These are phyloP conservation scores for Campylomormyrus tamandua DNA, from an alignment of 2,113 vertebrate species.

Conservation along the genomic window DNA sequence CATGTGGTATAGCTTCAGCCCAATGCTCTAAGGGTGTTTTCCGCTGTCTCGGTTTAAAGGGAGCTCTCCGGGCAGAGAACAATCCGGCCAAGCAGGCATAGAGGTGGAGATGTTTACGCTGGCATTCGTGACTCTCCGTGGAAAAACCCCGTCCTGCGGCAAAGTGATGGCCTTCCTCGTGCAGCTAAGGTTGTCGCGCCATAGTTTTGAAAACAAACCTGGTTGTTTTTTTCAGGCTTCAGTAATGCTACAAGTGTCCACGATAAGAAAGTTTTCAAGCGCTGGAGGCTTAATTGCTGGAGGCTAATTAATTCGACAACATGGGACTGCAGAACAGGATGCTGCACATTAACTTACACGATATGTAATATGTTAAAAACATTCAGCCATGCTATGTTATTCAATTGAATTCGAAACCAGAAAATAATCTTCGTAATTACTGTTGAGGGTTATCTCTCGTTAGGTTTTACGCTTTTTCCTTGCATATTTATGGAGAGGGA, in stretches of 20 bases:
- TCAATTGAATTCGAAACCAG: not conserved
- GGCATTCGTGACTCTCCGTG: not conserved
- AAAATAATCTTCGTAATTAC: slow-evolving; percentile 15
- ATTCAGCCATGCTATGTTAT: slow-evolving; percentile 1
- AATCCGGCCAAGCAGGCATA: not conserved
- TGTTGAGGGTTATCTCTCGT: not conserved
- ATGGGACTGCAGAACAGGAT: not conserved
- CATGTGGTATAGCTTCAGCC: slow-evolving; percentile 38
- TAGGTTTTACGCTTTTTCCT: not conserved
- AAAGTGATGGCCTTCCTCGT: not conserved
- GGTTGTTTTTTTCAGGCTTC: not conserved
- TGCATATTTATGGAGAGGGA: slow-evolving; percentile 5
- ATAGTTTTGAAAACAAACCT: not conserved
- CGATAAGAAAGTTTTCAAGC: not conserved
- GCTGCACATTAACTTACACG: not conserved
- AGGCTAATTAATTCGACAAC: no score
- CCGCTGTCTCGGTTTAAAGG: not conserved
- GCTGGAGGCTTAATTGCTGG: not conserved
- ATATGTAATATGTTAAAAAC: not conserved
- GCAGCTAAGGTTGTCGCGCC: not conserved
- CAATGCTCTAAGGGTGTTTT: not conserved
- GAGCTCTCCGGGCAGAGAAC: not conserved
- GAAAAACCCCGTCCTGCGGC: not conserved
- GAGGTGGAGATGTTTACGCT: not conserved
- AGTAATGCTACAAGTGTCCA: not conserved